Percentiles rank a stretch among this genome's conserved stretches.
phyloP scores from a whole-genome alignment of 2,888 invertebrate species.

The Xylocampa areola region DNA sequence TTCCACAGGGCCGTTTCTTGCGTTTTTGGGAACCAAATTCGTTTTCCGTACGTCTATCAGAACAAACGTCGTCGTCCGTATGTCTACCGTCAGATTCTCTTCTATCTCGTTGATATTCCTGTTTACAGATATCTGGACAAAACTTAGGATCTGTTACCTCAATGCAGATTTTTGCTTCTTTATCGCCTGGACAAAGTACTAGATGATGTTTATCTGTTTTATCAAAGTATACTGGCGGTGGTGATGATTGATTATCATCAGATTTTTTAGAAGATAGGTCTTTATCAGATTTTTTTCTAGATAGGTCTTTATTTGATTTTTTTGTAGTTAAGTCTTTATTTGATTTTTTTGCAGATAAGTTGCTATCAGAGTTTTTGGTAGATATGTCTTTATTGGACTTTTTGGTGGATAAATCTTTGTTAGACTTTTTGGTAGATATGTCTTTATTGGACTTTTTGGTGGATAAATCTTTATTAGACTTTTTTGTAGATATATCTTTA shows the following conservation, averaged over 20 bases:
- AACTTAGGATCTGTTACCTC: constrained; percentile 12
- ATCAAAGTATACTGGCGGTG: not conserved
- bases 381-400: not conserved
- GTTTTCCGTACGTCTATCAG: not conserved
- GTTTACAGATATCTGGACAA: not conserved
- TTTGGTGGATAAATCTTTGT: too few relatives aligned
- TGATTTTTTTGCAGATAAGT: not conserved
- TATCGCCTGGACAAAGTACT: constrained; percentile 6
- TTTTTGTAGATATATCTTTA: too few relatives aligned
- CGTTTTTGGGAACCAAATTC: not conserved
- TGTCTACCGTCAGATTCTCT: not conserved
- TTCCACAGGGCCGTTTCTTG: not conserved
- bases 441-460: too few relatives aligned
- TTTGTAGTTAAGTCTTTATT: not conserved
- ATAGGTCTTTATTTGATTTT: not conserved
- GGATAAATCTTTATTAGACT: too few relatives aligned
- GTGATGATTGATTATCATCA: not conserved
- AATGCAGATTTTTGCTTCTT: constrained; percentile 11
- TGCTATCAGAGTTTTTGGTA: not conserved
- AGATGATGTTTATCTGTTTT: not conserved
- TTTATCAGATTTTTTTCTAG: not conserved
- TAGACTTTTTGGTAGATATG: too few relatives aligned
- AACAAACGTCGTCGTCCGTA: not conserved
- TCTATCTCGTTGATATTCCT: not conserved
- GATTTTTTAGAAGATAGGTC: not conserved